Evolutionary conservation across 1,140 invertebrate species (phyloP).

Genomic region (Dendroctonus valens): DNA sequence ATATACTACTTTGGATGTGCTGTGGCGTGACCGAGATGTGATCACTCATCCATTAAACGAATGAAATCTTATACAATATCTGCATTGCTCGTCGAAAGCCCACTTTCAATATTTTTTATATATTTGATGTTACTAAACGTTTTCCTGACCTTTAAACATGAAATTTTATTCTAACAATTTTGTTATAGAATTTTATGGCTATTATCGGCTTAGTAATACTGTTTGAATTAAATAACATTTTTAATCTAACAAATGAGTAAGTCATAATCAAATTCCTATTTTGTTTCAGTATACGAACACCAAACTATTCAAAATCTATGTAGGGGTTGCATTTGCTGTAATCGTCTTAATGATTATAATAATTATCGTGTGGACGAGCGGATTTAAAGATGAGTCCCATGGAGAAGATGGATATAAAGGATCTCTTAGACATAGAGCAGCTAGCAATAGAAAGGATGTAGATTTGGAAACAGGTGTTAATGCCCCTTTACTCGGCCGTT

Average conservation of each 20-base stretch:
- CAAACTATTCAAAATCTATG: constrained; percentile 40
- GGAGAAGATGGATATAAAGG: constrained; percentile 13
- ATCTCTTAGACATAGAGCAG: constrained; percentile 21
- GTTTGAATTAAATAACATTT: background rate
- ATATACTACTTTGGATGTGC: too few species aligned
- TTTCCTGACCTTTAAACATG: background rate
- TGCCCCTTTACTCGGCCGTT: constrained; percentile 19
- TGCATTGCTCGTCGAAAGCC: background rate
- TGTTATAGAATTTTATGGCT: background rate
- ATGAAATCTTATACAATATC: too few species aligned
- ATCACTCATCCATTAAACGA: too few species aligned
- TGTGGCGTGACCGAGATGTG: too few species aligned
- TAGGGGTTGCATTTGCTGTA: constrained; percentile 37
- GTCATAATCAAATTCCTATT: constrained; percentile 10
- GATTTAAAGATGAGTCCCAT: constrained; percentile 15
- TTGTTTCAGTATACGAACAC: constrained; percentile 38
- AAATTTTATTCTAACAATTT: background rate
- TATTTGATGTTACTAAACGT: background rate
- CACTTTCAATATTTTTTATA: background rate
- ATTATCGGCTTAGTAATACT: background rate
- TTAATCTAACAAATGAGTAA: background rate
- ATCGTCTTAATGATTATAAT: constrained; percentile 33
- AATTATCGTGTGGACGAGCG: constrained; percentile 35
- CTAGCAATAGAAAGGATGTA: constrained; percentile 19
- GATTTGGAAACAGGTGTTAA: constrained; percentile 28